These are phyloP conservation scores for Rhegmatorhina hoffmannsi DNA, from an alignment of 2,113 vertebrate species.

Conservation along the genomic window DNA sequence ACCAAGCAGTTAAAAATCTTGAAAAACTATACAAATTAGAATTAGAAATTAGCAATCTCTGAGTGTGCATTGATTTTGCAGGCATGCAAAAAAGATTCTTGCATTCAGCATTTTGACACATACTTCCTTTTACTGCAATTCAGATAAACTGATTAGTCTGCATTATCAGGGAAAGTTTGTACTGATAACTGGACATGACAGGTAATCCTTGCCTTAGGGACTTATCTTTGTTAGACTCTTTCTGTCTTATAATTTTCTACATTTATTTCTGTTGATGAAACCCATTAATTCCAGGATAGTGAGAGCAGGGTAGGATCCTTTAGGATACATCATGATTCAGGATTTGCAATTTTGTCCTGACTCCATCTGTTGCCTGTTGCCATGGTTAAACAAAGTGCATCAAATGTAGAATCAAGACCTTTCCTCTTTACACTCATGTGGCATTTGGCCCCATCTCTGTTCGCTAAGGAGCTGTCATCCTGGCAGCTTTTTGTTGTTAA, in stretches of 20 bases:
- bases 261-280: not conserved
- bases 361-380: not conserved
- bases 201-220: not conserved
- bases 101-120: not conserved
- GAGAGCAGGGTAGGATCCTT: not conserved
- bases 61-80: slow-evolving; percentile 27
- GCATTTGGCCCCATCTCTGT: not conserved
- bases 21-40: slow-evolving; percentile 17
- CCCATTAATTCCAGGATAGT: not conserved
- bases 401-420: not conserved
- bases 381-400: not conserved
- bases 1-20: not conserved
- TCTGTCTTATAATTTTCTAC: not conserved
- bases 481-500: not conserved
- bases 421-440: not conserved
- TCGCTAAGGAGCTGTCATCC: not conserved
- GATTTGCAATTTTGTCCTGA: not conserved
- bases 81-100: slow-evolving; percentile 11
- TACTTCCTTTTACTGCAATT: not conserved
- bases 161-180: not conserved
- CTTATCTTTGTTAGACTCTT: not conserved
- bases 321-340: not conserved
- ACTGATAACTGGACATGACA: not conserved
- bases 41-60: slow-evolving; percentile 11
- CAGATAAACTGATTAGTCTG: not conserved